Evolutionary conservation across 2,797 vertebrate genomes (phyloP).

Genomic region (Schizothorax lantsangensis): DNA sequence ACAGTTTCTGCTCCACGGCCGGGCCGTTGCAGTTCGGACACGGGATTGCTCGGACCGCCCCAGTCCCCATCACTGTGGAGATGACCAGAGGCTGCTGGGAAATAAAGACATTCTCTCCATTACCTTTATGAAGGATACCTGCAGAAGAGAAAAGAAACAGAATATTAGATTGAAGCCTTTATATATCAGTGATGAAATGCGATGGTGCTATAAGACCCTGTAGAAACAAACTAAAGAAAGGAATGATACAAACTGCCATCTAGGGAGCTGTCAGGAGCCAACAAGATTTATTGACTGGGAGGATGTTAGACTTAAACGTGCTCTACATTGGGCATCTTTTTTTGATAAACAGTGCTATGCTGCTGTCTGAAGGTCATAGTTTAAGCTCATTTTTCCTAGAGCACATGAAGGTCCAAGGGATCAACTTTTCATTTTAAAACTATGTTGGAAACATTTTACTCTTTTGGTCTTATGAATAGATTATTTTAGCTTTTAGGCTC

Average conservation of each 20-base stretch:
- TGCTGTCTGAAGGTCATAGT: conserved; percentile 17
- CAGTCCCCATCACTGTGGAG: conserved; percentile 86
- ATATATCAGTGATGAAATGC: conserved; percentile 38
- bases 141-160: conserved; percentile 17
- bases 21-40: conserved; percentile 91
- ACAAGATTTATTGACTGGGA: background rate
- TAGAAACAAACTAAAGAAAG: conserved; percentile 28
- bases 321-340: background rate
- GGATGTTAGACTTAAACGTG: conserved; percentile 21
- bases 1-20: conserved; percentile 91
- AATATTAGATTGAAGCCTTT: conserved; percentile 29
- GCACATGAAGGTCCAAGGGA: background rate
- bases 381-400: background rate
- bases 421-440: background rate
- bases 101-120: conserved; percentile 88
- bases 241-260: conserved; percentile 25
- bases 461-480: background rate
- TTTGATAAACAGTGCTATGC: background rate
- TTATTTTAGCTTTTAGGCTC: background rate
- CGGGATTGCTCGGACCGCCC: conserved; percentile 82
- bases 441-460: background rate
- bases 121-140: conserved; percentile 90
- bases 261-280: conserved; percentile 13
- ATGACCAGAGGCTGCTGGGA: conserved; percentile 87
- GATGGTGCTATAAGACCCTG: background rate